A percentile compares a stretch with the other conserved stretches of the same genome.
phyloP scores from a whole-genome alignment of 2,797 vertebrate species.

The Spinibarbus caldwelli region DNA sequence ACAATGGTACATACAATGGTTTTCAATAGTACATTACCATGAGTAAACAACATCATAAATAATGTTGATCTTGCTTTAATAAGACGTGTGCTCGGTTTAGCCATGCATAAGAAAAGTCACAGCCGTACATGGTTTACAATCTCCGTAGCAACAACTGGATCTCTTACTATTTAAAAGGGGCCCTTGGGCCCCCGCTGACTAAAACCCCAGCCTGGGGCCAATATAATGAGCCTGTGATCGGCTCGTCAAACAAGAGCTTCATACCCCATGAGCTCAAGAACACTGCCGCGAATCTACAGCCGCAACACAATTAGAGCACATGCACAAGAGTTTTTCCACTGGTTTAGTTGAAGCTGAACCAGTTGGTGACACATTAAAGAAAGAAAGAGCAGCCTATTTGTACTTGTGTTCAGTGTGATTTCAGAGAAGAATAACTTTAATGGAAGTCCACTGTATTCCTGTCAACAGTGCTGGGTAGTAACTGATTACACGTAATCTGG shows the following conservation, averaged over 20 bases:
- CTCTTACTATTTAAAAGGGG: constrained; percentile 38
- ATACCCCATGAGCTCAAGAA: constrained; percentile 21
- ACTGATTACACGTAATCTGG: no score
- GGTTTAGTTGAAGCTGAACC: constrained; percentile 4
- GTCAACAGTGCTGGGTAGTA: background rate
- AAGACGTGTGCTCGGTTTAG: background rate
- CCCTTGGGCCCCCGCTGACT: constrained; percentile 31
- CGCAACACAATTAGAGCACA: constrained; percentile 13
- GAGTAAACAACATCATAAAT: constrained; percentile 15
- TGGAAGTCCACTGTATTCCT: background rate
- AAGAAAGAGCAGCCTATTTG: constrained; percentile 11
- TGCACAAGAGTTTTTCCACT: background rate
- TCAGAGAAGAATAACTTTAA: background rate
- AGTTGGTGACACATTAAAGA: constrained; percentile 17
- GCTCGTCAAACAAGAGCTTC: constrained; percentile 34
- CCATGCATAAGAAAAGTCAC: background rate
- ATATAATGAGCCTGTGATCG: constrained; percentile 36
- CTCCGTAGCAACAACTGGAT: constrained; percentile 40
- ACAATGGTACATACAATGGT: no score
- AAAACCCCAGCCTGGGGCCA: constrained; percentile 27
- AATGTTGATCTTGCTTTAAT: constrained; percentile 4
- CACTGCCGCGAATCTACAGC: constrained; percentile 11
- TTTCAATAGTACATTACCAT: background rate
- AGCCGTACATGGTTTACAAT: constrained; percentile 11
- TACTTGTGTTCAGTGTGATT: background rate